Percentiles rank a stretch among this genome's conserved stretches.
Evolutionary conservation across 2,797 vertebrate genomes (phyloP).

Genomic region (Peromyscus melanophrys): DNA sequence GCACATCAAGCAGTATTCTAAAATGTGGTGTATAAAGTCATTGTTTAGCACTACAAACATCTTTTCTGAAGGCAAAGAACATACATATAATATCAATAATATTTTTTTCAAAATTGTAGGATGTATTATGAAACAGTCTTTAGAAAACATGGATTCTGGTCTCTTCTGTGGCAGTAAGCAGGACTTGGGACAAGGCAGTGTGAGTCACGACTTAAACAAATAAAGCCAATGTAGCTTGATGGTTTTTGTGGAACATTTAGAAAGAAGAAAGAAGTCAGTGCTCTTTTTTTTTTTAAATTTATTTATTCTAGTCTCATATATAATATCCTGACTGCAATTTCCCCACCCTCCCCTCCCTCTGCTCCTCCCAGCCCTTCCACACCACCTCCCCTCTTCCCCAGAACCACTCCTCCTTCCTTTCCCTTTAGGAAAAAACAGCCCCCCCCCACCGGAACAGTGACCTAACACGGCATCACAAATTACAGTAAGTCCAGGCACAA

Average conservation of each 20-base stretch:
- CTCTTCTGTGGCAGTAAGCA: background rate
- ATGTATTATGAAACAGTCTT: background rate
- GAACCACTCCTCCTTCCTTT: background rate
- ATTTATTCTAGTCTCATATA: background rate
- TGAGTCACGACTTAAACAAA: conserved; percentile 3
- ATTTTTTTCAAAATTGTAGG: background rate
- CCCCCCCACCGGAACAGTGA: background rate
- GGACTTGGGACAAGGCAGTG: background rate
- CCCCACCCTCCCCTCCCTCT: background rate
- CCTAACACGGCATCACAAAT: background rate
- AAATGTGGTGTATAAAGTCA: background rate
- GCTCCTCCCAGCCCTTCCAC: background rate
- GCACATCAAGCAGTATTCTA: background rate
- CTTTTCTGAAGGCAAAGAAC: background rate
- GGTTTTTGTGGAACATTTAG: background rate
- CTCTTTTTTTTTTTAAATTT: background rate
- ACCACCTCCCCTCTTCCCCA: background rate
- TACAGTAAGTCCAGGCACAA: background rate
- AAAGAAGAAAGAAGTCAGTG: background rate
- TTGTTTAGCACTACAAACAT: background rate
- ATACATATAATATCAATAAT: background rate
- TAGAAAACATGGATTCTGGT: background rate
- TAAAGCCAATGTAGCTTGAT: background rate
- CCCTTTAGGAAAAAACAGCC: no score
- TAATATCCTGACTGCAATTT: background rate